Conservation (phyloP, 2,113 vertebrate genomes). For the Artemisiospiza belli region DNA sequence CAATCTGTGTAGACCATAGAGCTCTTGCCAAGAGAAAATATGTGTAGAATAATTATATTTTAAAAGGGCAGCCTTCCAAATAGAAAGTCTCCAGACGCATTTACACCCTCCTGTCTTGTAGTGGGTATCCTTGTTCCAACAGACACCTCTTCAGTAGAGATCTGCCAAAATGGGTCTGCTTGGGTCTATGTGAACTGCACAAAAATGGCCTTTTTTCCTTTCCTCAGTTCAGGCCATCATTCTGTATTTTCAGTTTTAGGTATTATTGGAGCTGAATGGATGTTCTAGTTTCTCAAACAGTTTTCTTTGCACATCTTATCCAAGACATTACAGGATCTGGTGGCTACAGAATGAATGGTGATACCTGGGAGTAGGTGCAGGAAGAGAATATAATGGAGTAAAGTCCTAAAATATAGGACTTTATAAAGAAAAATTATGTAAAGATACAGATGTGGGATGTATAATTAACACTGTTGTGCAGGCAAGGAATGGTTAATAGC, state of each 20-base stretch:
- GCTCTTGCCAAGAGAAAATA: background rate
- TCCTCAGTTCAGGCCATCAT: background rate
- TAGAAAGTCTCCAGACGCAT: background rate
- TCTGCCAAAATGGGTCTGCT: background rate
- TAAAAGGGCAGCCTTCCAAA: background rate
- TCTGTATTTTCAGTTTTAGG: rapidly evolving
- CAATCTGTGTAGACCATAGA: background rate
- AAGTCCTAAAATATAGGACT: background rate
- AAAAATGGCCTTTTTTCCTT: background rate
- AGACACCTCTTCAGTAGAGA: background rate
- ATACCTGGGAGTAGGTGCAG: background rate
- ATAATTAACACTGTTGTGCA: background rate
- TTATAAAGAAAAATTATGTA: background rate
- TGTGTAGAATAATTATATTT: background rate
- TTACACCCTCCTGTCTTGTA: background rate
- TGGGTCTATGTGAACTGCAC: background rate
- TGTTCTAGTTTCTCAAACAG: background rate
- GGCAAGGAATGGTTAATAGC: background rate
- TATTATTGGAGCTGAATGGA: background rate
- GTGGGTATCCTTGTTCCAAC: background rate
- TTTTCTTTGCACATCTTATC: background rate
- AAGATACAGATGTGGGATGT: background rate
- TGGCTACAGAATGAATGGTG: background rate
- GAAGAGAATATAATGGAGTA: background rate
- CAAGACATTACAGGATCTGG: background rate